phyloP scores from a whole-genome alignment of 2,888 invertebrate genomes.

The Euphydryas editha region DNA sequence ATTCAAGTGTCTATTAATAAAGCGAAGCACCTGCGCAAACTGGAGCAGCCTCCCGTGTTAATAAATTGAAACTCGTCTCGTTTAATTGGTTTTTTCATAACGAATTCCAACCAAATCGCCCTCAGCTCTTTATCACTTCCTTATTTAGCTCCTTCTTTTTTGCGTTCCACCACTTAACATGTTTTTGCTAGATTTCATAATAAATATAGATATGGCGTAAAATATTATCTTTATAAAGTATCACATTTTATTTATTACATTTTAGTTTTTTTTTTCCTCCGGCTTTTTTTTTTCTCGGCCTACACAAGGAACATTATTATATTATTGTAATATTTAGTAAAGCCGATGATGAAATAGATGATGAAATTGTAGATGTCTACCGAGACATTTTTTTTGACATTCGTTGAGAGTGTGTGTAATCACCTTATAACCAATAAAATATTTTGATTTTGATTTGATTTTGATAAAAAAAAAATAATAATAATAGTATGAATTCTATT shows the following conservation, averaged over 20 bases:
- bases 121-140: slow-evolving; percentile 39
- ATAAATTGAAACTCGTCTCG: slow-evolving; percentile 31
- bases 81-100: slow-evolving; percentile 32
- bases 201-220: slow-evolving; percentile 1
- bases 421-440: too few species aligned
- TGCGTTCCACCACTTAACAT: slow-evolving; percentile 10
- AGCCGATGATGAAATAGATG: too few species aligned
- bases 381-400: too few species aligned
- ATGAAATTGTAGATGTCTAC: too few species aligned
- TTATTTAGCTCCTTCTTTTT: slow-evolving; percentile 24
- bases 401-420: too few species aligned
- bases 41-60: slow-evolving; percentile 26
- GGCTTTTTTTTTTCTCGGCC: too few species aligned
- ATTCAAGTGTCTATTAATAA: neutral
- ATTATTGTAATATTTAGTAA: too few species aligned
- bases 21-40: slow-evolving; percentile 18
- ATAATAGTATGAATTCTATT: too few species aligned
- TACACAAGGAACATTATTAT: too few species aligned
- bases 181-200: slow-evolving; percentile 10
- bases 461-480: too few species aligned
- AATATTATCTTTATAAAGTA: neutral
- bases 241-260: neutral
- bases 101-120: slow-evolving; percentile 39
- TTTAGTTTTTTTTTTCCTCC: neutral
- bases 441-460: too few species aligned